Percentiles rank a stretch among this genome's conserved stretches.
These are phyloP conservation scores for Tragelaphus scriptus DNA, from an alignment of 2,113 vertebrate genomes.

Conservation along the genomic window DNA sequence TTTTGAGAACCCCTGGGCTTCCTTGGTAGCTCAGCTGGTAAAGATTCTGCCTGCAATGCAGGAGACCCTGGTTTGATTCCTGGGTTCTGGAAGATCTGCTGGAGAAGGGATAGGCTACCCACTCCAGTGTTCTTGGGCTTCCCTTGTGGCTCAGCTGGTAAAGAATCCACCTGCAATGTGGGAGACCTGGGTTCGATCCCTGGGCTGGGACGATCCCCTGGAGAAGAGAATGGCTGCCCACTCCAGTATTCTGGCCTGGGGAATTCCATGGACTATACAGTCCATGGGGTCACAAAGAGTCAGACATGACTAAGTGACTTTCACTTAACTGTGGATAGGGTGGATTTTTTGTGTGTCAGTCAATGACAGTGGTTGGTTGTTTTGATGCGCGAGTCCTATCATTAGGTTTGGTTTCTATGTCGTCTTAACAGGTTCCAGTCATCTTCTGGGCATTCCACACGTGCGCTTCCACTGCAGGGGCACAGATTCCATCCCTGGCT, in stretches of 20 bases:
- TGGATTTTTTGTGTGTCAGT: neutral
- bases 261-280: neutral
- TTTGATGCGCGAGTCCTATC: neutral
- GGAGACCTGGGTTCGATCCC: neutral
- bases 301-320: neutral
- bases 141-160: neutral
- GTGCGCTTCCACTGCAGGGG: neutral
- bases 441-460: neutral
- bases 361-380: neutral
- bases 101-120: neutral
- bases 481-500: neutral
- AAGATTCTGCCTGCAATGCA: neutral
- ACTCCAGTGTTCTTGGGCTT: neutral
- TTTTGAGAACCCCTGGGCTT: neutral
- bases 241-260: neutral
- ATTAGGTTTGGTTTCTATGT: neutral
- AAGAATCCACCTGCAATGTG: neutral
- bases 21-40: neutral
- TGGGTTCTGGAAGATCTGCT: neutral
- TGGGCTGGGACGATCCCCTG: neutral
- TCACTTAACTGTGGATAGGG: neutral
- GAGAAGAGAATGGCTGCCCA: neutral
- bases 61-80: neutral
- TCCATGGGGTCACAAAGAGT: neutral
- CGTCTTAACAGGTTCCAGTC: neutral